Evolutionary conservation across 2,113 vertebrate genomes (phyloP).

Genomic region (Argyrosomus japonicus): DNA sequence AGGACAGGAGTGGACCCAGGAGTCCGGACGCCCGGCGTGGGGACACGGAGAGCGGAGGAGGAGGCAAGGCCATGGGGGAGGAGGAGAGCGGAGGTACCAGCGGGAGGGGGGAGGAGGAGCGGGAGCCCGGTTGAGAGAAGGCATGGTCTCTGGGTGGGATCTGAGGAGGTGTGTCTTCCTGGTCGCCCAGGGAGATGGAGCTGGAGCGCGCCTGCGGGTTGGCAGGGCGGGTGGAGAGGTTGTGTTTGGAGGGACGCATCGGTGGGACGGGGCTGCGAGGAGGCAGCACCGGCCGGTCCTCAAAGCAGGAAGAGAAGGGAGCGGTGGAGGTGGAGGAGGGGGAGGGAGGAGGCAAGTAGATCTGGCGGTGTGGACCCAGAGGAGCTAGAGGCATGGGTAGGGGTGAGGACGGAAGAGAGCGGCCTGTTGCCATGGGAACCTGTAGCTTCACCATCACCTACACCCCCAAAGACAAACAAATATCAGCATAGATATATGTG

Average conservation of each 20-base stretch:
- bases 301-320: constrained; percentile 78
- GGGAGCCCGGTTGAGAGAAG: constrained; percentile 91
- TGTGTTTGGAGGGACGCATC: constrained; percentile 83
- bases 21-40: constrained; percentile 81
- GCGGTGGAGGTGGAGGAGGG: constrained; percentile 76
- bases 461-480: background rate
- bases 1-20: constrained; percentile 85
- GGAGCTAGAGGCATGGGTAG: constrained; percentile 78
- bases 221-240: constrained; percentile 71
- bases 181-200: constrained; percentile 82
- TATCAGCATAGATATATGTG: background rate
- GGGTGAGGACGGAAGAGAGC: constrained; percentile 81
- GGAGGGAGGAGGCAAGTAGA: constrained; percentile 78
- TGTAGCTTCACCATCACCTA: constrained; percentile 94
- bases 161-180: constrained; percentile 87
- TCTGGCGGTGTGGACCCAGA: constrained; percentile 77
- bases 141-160: constrained; percentile 93
- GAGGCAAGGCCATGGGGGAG: constrained; percentile 86
- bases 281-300: constrained; percentile 91
- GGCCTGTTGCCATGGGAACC: constrained; percentile 79
- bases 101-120: constrained; percentile 91
- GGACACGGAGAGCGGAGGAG: constrained; percentile 87
- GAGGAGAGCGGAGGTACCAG: constrained; percentile 66
- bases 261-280: constrained; percentile 93
- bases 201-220: constrained; percentile 60